Conservation (phyloP, 2,888 invertebrate genomes). For the Notocelia uddmanniana region DNA sequence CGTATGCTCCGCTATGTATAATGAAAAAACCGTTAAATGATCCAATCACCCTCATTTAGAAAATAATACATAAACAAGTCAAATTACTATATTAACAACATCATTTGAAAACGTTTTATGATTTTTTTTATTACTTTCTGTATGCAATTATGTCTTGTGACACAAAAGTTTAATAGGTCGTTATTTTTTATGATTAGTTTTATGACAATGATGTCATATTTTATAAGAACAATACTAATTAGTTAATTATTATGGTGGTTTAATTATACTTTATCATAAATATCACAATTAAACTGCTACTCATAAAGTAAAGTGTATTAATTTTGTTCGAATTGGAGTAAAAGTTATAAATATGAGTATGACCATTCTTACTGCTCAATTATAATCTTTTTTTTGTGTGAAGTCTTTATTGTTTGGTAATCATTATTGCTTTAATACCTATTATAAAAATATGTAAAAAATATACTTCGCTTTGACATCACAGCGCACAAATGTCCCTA, state of each 20-base stretch:
- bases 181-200: conserved; percentile 42
- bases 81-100: conserved; percentile 12
- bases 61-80: conserved; percentile 13
- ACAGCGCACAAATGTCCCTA: conserved; percentile 18
- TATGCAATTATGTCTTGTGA: conserved; percentile 33
- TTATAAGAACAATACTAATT: conserved; percentile 46
- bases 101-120: conserved; percentile 32
- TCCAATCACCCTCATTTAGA: neutral
- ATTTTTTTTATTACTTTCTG: conserved; percentile 37
- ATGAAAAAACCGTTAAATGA: neutral
- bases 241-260: conserved; percentile 37
- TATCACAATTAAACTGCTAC: conserved; percentile 39
- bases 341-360: conserved; percentile 2
- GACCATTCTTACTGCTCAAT: neutral
- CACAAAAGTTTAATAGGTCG: conserved; percentile 24
- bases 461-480: conserved; percentile 4
- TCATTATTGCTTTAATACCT: neutral
- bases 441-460: neutral
- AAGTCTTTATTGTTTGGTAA: neutral
- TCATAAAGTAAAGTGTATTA: conserved; percentile 9
- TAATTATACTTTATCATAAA: conserved; percentile 37
- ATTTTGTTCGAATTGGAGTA: conserved; percentile 10
- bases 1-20: neutral
- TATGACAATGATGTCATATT: conserved; percentile 46
- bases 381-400: neutral